Evolutionary conservation across 2,888 invertebrate genomes (phyloP), one percentile per base, ranked within the genome.

Genomic region (Margaritifera margaritifera): DNA sequence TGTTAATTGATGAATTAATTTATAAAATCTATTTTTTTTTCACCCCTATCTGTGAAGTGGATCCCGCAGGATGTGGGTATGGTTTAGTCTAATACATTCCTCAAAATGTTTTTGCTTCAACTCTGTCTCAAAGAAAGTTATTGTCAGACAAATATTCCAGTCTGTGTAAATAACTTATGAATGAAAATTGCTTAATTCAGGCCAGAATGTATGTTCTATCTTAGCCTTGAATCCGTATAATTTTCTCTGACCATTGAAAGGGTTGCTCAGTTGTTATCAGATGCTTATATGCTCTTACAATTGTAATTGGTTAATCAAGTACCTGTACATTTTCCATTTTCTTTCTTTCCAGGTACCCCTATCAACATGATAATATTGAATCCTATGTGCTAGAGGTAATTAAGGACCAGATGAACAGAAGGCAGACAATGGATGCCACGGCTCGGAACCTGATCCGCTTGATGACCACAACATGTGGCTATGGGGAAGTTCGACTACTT

Each of bases 391-490:
- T 96, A 79, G 97, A 97, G 81, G 94, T 95, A 0, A 94, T 97
- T 53, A 94, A 95, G 83, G 97, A 98, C 80, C 96, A 96, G 88
- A 90, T 97, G 20, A 94, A 94, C 78, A 92, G 96, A 63, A 92
- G 97, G 52, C 95, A 95, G 83, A 95, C 96, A 31, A 94, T 95
- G 66, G 91, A 92, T 75, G 86, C 88, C 8, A 95, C 96, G 61
- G 96, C 96, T 0, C 93, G 96, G 69, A 97, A 96, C 81, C 95
- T 97, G 81, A 92, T 98, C 0, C 94, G 95, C 80, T 92, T 98
- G 69, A 91, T 98, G 52, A 94, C 96, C 0, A 93, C 94, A 0
- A 94, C 96, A 0, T 94, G 95, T 78, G 98, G 98, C 0, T 93
- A 97, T 70, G 93, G 93, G 0, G 97, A 97, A 91, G 94, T 96